Conservation (phyloP, 2,888 invertebrate genomes). For the Hecatera dysodea region DNA sequence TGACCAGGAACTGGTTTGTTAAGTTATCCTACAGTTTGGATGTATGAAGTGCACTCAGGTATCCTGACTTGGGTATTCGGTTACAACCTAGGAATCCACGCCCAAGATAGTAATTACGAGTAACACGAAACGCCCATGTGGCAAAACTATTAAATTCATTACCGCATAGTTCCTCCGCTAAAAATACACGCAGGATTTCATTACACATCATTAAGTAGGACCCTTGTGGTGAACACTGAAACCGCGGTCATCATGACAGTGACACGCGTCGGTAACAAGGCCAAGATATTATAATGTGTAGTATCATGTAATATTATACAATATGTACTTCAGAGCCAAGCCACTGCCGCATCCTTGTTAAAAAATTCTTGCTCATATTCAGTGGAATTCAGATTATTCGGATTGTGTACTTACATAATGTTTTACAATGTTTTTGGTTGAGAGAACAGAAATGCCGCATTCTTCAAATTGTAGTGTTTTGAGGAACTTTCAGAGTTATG, state of each 20-base stretch:
- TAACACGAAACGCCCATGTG: background rate
- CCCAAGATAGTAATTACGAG: background rate
- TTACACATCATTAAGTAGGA: conserved; percentile 31
- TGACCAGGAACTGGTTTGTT: background rate
- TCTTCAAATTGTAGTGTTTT: background rate
- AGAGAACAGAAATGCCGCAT: background rate
- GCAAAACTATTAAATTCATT: background rate
- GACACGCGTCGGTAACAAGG: conserved; percentile 93
- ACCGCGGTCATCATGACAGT: conserved; percentile 96
- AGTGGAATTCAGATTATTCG: conserved; percentile 42
- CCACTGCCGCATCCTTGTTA: conserved; percentile 57
- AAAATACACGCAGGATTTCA: conserved; percentile 16
- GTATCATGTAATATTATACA: conserved; percentile 51
- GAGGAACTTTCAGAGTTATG: background rate
- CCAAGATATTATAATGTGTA: conserved; percentile 75
- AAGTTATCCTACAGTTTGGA: background rate
- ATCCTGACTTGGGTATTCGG: background rate
- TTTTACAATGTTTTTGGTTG: conserved; percentile 10
- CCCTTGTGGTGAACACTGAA: conserved; percentile 76
- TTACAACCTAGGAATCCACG: background rate
- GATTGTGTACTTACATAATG: conserved; percentile 20
- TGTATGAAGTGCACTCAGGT: background rate
- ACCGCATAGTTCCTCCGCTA: background rate
- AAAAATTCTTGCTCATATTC: conserved; percentile 50
- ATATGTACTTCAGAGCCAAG: conserved; percentile 24